Conservation (phyloP, 1,140 invertebrate genomes). For the Eriocheir sinensis region DNA sequence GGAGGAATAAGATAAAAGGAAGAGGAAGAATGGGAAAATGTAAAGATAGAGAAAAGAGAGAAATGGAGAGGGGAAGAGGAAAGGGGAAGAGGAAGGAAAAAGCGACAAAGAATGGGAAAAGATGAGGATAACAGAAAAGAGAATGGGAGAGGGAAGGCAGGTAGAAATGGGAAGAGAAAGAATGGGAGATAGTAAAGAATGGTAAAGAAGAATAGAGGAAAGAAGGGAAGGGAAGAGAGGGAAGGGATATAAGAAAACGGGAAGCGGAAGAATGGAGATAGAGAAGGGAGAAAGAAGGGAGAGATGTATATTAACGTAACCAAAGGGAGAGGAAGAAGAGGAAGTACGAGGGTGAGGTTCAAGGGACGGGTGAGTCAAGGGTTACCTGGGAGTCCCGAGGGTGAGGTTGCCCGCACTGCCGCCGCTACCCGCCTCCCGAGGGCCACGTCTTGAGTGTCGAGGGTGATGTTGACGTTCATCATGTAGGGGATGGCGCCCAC, state of each 20-base stretch:
- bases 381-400: slow-evolving; percentile 67
- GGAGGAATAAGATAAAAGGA: background rate
- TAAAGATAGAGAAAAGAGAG: background rate
- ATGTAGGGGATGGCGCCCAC: slow-evolving; percentile 74
- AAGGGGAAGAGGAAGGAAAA: slow-evolving; percentile 1
- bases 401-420: slow-evolving; percentile 41
- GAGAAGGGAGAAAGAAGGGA: background rate
- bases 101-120: slow-evolving; percentile 31
- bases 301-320: background rate
- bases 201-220: background rate
- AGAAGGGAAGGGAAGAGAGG: background rate
- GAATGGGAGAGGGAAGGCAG: background rate
- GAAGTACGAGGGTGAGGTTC: background rate
- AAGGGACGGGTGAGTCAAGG: no score
- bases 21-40: background rate
- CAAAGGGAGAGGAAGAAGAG: background rate
- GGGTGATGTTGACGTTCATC: slow-evolving; percentile 72
- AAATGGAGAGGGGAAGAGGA: background rate
- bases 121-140: background rate
- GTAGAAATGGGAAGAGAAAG: background rate
- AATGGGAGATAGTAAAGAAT: background rate
- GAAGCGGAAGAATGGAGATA: background rate
- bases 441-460: slow-evolving; percentile 68
- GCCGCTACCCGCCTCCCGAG: slow-evolving; percentile 58
- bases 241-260: background rate